Percentiles rank a stretch among this genome's conserved stretches.
These are phyloP conservation scores for Oophaga pumilio DNA, from an alignment of 2,113 vertebrate species.

Conservation along the genomic window DNA sequence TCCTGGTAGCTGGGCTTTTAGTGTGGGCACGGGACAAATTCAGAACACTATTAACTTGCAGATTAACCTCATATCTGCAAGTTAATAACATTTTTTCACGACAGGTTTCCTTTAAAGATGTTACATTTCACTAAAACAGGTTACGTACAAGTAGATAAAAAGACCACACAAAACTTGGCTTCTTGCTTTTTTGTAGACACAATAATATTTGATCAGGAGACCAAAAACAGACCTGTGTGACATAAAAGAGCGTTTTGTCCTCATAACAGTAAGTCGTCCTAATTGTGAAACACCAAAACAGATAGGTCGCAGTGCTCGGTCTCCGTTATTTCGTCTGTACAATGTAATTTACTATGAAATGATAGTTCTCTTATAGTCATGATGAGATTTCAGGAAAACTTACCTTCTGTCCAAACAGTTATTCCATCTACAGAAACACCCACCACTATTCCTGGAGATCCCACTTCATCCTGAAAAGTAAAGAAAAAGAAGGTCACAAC, in stretches of 20 bases:
- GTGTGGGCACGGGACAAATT: too few relatives aligned
- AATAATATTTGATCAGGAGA: background rate
- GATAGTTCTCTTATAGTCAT: too few relatives aligned
- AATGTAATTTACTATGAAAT: too few relatives aligned
- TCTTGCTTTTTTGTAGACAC: background rate
- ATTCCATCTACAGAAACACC: conserved; percentile 92
- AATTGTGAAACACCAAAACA: conserved; percentile 3
- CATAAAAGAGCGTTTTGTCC: background rate
- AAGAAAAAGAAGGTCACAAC: background rate
- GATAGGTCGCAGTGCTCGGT: background rate
- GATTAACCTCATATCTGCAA: too few relatives aligned
- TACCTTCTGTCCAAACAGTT: conserved; percentile 92
- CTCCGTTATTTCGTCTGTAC: background rate
- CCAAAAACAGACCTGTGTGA: background rate
- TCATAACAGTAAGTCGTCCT: background rate
- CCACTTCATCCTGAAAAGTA: conserved; percentile 84
- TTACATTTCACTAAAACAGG: background rate
- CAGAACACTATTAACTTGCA: too few relatives aligned
- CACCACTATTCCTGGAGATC: conserved; percentile 87
- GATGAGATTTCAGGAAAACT: conserved; percentile 42
- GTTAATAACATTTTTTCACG: too few relatives aligned
- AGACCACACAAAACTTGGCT: background rate
- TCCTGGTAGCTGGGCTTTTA: too few relatives aligned
- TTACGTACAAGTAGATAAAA: background rate
- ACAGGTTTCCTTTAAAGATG: too few relatives aligned